Evolutionary conservation across 1,140 invertebrate species (phyloP).

Genomic region (Oppia nitens): DNA sequence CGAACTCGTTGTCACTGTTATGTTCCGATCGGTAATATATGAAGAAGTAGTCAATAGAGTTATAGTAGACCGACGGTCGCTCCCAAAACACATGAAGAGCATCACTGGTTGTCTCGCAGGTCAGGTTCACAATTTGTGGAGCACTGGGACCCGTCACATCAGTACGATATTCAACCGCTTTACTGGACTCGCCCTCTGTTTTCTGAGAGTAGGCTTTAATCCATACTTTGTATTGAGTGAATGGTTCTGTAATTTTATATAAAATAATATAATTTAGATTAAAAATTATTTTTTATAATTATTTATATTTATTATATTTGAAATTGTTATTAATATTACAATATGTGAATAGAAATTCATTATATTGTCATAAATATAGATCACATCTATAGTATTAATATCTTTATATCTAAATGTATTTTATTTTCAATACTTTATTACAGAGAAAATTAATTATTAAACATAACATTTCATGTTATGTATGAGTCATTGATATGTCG

Average conservation of each 20-base stretch:
- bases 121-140: slow-evolving; percentile 58
- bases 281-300: too few species aligned
- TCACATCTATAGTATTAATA: too few species aligned
- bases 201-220: slow-evolving; percentile 56
- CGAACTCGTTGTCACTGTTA: slow-evolving; percentile 30
- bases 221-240: slow-evolving; percentile 66
- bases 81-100: slow-evolving; percentile 63
- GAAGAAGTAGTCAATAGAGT: slow-evolving; percentile 52
- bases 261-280: too few species aligned
- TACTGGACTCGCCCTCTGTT: slow-evolving; percentile 52
- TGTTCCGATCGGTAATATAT: slow-evolving; percentile 43
- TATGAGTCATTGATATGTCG: not conserved
- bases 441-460: too few species aligned
- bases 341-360: too few species aligned
- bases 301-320: too few species aligned
- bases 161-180: slow-evolving; percentile 49
- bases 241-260: slow-evolving; percentile 44
- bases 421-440: too few species aligned
- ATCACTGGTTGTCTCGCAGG: slow-evolving; percentile 50
- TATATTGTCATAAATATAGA: too few species aligned
- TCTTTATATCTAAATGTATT: too few species aligned
- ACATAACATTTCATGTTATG: too few species aligned
- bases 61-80: slow-evolving; percentile 48
- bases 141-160: slow-evolving; percentile 56
- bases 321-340: too few species aligned